A percentile compares a stretch with the other conserved stretches of the same genome.
These are phyloP conservation scores for Eupithecia centaureata DNA, from an alignment of 2,888 invertebrate species.

Conservation along the genomic window DNA sequence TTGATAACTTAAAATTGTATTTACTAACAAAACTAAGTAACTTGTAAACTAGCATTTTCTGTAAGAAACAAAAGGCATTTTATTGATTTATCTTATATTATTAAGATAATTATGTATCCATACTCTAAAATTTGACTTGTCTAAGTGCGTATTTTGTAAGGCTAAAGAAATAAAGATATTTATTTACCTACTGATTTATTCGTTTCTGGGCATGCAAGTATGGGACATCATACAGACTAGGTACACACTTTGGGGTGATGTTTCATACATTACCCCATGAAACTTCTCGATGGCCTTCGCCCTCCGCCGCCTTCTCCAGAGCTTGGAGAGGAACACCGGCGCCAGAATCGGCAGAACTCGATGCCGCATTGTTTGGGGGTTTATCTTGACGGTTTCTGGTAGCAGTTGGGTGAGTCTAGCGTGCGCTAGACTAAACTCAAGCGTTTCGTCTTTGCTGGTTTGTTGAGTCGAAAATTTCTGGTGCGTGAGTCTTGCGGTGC, in stretches of 20 bases:
- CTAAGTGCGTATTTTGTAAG: no score
- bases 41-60: no score
- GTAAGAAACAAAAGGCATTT: no score
- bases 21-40: no score
- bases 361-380: conserved; percentile 80
- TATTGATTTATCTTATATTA: no score
- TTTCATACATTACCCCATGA: conserved; percentile 65
- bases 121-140: no score
- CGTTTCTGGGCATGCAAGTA: no score
- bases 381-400: conserved; percentile 66
- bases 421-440: conserved; percentile 42
- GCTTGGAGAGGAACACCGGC: conserved; percentile 75
- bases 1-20: no score
- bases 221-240: not conserved
- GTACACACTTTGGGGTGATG: not conserved
- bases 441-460: not conserved
- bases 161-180: no score
- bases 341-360: conserved; percentile 76
- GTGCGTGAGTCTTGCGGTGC: not conserved
- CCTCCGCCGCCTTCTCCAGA: conserved; percentile 68
- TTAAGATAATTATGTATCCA: no score
- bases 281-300: conserved; percentile 74
- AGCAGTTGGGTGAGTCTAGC: conserved; percentile 41
- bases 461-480: not conserved
- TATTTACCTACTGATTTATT: no score